A percentile compares a stretch with the other conserved stretches of the same genome.
These are phyloP conservation scores for Eudyptes chrysolophus DNA, from an alignment of 2,113 vertebrate genomes.

Conservation along the genomic window DNA sequence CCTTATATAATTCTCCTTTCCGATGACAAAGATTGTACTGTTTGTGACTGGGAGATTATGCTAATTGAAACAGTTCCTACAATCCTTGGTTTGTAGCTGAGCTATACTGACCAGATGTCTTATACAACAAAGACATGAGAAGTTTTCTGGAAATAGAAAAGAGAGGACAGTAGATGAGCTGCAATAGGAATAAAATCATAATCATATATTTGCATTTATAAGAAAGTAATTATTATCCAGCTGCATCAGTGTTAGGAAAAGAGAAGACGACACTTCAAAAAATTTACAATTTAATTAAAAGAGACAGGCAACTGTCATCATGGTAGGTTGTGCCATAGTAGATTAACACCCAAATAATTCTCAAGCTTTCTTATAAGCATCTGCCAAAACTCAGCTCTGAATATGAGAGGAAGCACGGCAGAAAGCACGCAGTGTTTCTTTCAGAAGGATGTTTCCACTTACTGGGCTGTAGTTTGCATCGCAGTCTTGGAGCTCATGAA, in stretches of 20 bases:
- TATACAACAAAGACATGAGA: background rate
- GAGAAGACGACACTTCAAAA: background rate
- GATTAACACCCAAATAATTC: background rate
- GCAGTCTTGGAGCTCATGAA: background rate
- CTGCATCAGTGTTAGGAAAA: background rate
- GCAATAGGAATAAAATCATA: background rate
- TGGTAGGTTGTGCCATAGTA: background rate
- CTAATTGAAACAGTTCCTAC: slow-evolving; percentile 12
- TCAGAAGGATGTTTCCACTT: background rate
- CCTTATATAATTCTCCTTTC: background rate
- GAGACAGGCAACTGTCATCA: background rate
- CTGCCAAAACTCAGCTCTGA: background rate
- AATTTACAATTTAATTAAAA: background rate
- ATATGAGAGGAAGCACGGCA: background rate
- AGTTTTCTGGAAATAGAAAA: background rate
- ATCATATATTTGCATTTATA: background rate
- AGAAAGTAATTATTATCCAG: background rate
- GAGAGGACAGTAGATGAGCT: background rate
- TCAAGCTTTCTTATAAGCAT: background rate
- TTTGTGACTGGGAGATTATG: background rate
- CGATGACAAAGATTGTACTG: background rate
- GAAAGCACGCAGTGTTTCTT: background rate
- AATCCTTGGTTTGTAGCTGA: background rate
- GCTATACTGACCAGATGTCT: background rate
- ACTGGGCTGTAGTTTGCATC: background rate